Evolutionary conservation across 2,113 vertebrate species (phyloP).

Genomic region (Naja naja): DNA sequence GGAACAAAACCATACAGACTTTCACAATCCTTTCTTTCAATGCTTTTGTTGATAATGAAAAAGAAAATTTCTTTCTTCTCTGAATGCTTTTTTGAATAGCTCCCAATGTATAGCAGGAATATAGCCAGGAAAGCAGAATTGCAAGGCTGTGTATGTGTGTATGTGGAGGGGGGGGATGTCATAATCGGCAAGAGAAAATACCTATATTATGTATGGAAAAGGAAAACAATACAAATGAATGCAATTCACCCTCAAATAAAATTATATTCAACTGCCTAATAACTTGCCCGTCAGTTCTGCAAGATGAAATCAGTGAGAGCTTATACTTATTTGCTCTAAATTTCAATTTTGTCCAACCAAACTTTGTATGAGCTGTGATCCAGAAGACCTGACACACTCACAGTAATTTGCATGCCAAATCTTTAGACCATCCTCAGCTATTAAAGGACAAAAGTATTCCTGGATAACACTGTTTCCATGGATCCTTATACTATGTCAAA

Average conservation of each 20-base stretch:
- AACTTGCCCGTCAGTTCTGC: neutral
- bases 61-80: neutral
- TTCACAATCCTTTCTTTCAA: neutral
- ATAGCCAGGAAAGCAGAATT: neutral
- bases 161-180: neutral
- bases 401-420: neutral
- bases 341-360: neutral
- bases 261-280: neutral
- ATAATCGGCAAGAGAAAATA: neutral
- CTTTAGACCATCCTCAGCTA: neutral
- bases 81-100: neutral
- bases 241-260: neutral
- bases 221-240: neutral
- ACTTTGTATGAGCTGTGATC: neutral
- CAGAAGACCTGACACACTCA: neutral
- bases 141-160: neutral
- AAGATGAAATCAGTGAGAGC: neutral
- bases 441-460: neutral
- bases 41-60: neutral
- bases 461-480: neutral
- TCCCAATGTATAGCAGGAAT: neutral
- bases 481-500: neutral
- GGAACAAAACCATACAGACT: neutral
- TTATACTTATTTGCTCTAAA: neutral
- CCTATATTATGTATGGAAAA: neutral